These are phyloP conservation scores for Carassius gibelio DNA, from an alignment of 2,113 vertebrate species.

Conservation along the genomic window DNA sequence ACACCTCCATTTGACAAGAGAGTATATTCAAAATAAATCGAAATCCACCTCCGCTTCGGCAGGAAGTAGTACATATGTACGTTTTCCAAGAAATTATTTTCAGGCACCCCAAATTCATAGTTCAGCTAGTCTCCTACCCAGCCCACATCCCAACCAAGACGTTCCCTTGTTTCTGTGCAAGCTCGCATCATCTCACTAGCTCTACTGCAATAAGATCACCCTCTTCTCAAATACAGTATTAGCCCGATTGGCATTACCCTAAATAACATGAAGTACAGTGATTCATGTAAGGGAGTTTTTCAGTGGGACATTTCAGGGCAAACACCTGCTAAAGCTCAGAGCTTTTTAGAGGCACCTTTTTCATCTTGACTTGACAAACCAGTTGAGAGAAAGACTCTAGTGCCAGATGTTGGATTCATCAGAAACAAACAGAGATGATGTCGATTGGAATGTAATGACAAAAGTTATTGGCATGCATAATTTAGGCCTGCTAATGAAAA, in stretches of 20 bases:
- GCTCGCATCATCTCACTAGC: not conserved
- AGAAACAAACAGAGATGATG: conserved; percentile 9
- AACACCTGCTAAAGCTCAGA: not conserved
- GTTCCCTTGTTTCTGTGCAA: not conserved
- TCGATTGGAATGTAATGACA: conserved; percentile 15
- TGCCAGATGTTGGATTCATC: conserved; percentile 23
- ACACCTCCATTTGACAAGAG: not conserved
- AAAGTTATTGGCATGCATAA: conserved; percentile 43
- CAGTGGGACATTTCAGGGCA: not conserved
- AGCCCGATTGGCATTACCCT: conserved; percentile 19
- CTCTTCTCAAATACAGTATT: conserved; percentile 20
- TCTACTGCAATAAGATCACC: not conserved
- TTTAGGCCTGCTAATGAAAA: conserved; percentile 38
- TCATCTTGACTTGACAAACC: conserved; percentile 25
- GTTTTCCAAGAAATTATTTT: conserved; percentile 10
- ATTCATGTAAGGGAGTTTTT: conserved; percentile 20
- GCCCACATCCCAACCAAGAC: not conserved
- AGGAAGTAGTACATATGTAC: not conserved
- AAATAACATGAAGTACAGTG: not conserved
- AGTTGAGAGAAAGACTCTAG: conserved; percentile 10
- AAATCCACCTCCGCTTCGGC: conserved; percentile 20
- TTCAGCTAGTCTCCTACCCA: not conserved
- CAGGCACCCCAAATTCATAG: not conserved
- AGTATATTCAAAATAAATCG: not conserved
- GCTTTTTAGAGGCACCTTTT: conserved; percentile 29